Base-by-base conservation (phyloP, 1,140 invertebrate genomes). In the Drosophila quadrilineata region DNA sequence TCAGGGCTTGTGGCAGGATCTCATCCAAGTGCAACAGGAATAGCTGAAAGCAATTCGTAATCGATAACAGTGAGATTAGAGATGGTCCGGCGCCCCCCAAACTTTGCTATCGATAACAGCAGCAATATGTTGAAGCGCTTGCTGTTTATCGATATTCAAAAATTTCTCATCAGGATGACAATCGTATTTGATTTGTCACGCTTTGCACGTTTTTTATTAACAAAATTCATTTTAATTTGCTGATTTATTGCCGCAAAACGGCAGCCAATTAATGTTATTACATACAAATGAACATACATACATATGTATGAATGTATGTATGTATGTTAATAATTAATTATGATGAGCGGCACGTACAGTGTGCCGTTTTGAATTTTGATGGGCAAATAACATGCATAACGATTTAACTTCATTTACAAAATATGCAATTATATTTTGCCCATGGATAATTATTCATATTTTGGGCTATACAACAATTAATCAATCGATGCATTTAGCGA, bases 11-110 rank as follows among this genome's bases (percentile, higher is more conserved):
- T 0, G 93, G 92, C 26, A 95, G 90, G 24, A 96, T 94, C 68
- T 95, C 93, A 71, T 96, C 95, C 91, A 96, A 92, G 87, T 96
- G 95, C 65, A 96, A 91, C 0, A 97, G 90, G 87, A 97, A 96
- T 22, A 97, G 86, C 95, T 97, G 90, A 46, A n/a, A 43, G 8
- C 12, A 19, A 12, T 6, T 8, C 28, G 3, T 6, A 4, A 0
- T n/a, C 3, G 6, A 29, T 5, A 29, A 17, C n/a, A 26, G 26
- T 41, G 21, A 43, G n/a, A n/a, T 14, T 3, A 17, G 6, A 19
- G 10, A 4, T 19, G 14, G n/a, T n/a, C n/a, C n/a, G n/a, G n/a
- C n/a, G n/a, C n/a, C n/a, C n/a, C n/a, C n/a, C n/a, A n/a, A n/a
- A n/a, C n/a, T n/a, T n/a, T n/a, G n/a, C n/a, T n/a, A n/a, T n/a